Base-by-base conservation (phyloP, 23 tunicate species). In the Halocynthia roretzi region DNA sequence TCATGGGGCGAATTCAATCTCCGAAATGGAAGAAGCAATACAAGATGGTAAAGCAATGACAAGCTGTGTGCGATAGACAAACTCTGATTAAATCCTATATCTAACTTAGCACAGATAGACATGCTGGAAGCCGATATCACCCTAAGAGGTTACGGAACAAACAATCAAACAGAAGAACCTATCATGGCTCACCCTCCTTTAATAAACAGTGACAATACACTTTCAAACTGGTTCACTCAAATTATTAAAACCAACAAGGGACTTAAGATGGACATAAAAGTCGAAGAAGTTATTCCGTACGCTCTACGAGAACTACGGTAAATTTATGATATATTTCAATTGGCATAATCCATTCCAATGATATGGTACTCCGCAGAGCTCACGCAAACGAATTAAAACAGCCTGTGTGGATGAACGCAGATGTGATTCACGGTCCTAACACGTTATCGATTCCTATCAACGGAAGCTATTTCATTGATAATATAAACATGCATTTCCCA, bases 371-470 rank as follows among this genome's bases (percentile, higher is more conserved):
- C 44, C 17, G 55, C 54, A 70, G 75, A 15, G 5, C 44, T 9
- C 56, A 50, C 62, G 14, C 10, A n/a, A 22, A 10, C 62, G 23
- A 54, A 11, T 31, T 89, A 0, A 80, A 80, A 8, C 96, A 89
- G 62, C 96, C 96, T n/a, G 96, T 89, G 10, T 89, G 96, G 96
- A 89, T 89, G 0, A 89, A 76, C 71, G 89, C 88, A 11, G 96
- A 89, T 19, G 85, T 89, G 8, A 56, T 89, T 55, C 61, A 50
- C 10, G 96, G 96, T 7, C 96, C 96, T 8, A 76, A 73, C 58
- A 62, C 88, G 7, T 67, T 56, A 52, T 20, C 50, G n/a, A 40
- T 52, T 7, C 85, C 83, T 6, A 67, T 89, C 7, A 63, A 89
- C 52, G 68, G 56, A 9, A 61, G 60, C 21, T 51, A 48, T 20